Conservation (phyloP, 2,888 invertebrate species). For the Cryptus armator region DNA sequence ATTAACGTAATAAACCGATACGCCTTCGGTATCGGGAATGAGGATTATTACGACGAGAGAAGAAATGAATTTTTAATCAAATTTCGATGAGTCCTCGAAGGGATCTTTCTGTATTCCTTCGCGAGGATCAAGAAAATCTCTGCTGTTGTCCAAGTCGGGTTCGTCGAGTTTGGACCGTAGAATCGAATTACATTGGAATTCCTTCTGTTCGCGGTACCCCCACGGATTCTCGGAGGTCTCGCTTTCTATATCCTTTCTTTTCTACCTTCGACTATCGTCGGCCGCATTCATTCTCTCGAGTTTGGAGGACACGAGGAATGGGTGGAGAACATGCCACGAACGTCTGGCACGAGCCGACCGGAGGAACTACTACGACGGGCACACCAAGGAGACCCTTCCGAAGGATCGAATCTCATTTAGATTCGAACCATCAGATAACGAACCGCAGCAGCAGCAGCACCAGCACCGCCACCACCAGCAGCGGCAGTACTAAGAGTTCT, state of each 20-base stretch:
- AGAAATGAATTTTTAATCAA: not conserved
- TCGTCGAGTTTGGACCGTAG: constrained; percentile 23
- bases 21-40: not conserved
- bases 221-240: constrained; percentile 30
- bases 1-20: not conserved
- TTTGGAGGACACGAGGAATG: constrained; percentile 37
- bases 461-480: constrained; percentile 10
- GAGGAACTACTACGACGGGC: constrained; percentile 40
- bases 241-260: constrained; percentile 38
- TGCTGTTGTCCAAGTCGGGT: not conserved
- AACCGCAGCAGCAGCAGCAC: constrained; percentile 55
- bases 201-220: constrained; percentile 20
- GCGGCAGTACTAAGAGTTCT: not conserved
- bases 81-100: not conserved
- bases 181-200: constrained; percentile 57
- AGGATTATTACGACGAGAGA: not conserved
- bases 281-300: constrained; percentile 31
- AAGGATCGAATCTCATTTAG: constrained; percentile 81
- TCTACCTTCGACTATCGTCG: not conserved
- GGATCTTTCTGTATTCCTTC: not conserved
- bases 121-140: constrained; percentile 26
- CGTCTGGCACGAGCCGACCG: constrained; percentile 66
- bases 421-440: constrained; percentile 77
- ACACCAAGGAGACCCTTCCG: constrained; percentile 49
- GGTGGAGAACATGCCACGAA: constrained; percentile 60